These are phyloP conservation scores for Idaea straminata DNA, from an alignment of 2,888 invertebrate genomes.

Conservation along the genomic window DNA sequence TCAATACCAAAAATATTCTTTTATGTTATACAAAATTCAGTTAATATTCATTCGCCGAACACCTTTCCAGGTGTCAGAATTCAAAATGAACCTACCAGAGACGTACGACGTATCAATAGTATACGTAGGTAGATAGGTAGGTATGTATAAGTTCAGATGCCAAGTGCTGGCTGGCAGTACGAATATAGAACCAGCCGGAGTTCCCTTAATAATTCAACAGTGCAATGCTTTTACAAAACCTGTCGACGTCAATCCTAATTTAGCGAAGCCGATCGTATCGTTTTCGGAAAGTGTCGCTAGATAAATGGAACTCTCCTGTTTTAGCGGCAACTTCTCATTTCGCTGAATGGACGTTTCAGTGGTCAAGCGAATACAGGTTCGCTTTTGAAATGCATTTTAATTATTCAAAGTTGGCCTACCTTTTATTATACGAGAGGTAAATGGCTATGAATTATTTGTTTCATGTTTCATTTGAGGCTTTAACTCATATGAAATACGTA, in stretches of 20 bases:
- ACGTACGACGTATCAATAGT: neutral
- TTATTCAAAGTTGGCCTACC: constrained; percentile 3
- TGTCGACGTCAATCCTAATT: constrained; percentile 79
- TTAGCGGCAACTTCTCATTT: constrained; percentile 41
- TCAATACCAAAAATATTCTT: constrained; percentile 42
- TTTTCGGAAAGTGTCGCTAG: constrained; percentile 75
- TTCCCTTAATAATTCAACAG: constrained; percentile 79
- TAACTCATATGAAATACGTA: too few relatives aligned
- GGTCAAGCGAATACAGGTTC: constrained; percentile 19
- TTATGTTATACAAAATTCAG: constrained; percentile 46
- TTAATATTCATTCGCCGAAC: constrained; percentile 60
- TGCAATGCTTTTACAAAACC: constrained; percentile 81
- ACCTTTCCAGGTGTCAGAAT: constrained; percentile 73
- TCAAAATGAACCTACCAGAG: constrained; percentile 57
- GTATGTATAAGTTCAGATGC: constrained; percentile 49
- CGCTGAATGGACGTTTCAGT: constrained; percentile 22
- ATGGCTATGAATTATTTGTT: neutral
- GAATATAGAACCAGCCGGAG: constrained; percentile 72
- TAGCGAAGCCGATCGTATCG: constrained; percentile 70
- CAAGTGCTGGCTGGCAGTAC: constrained; percentile 56
- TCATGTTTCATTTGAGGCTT: too few relatives aligned
- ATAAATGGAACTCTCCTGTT: constrained; percentile 75
- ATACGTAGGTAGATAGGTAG: constrained; percentile 63
- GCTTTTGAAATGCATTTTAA: constrained; percentile 18
- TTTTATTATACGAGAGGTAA: neutral